Conservation (phyloP, 2,888 invertebrate genomes). For the Sphecodes monilicornis region DNA sequence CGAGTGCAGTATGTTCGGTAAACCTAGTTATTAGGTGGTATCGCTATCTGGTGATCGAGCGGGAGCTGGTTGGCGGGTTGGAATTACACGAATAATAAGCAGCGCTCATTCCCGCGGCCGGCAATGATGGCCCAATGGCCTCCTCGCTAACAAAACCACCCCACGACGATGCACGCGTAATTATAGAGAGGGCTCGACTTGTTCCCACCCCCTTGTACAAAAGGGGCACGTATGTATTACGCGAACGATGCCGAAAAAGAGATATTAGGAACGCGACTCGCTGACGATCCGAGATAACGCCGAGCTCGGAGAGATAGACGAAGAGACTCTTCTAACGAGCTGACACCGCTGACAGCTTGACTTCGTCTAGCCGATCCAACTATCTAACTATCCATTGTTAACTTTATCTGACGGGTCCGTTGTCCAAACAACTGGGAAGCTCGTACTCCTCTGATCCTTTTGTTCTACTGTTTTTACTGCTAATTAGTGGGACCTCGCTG, state of each 20-base stretch:
- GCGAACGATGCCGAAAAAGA: conserved; percentile 50
- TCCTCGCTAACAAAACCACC: conserved; percentile 58
- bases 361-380: conserved; percentile 13
- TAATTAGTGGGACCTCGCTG: not conserved
- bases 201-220: conserved; percentile 36
- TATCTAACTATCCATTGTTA: not conserved
- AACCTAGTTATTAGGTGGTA: conserved; percentile 46
- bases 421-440: conserved; percentile 6
- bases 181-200: conserved; percentile 56
- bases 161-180: conserved; percentile 58
- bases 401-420: not conserved
- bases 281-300: conserved; percentile 48
- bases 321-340: conserved; percentile 18
- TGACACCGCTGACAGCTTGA: conserved; percentile 43
- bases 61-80: conserved; percentile 37
- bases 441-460: not conserved
- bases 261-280: conserved; percentile 46
- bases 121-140: conserved; percentile 49
- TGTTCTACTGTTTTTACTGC: not conserved
- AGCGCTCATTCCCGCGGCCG: conserved; percentile 52
- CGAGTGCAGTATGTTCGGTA: conserved; percentile 29
- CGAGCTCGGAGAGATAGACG: not conserved
- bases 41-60: conserved; percentile 64
- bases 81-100: conserved; percentile 68
- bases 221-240: conserved; percentile 41